A percentile compares a stretch with the other conserved stretches of the same genome.
Conservation (phyloP, 2,888 invertebrate species). For the Folsomia candida region DNA sequence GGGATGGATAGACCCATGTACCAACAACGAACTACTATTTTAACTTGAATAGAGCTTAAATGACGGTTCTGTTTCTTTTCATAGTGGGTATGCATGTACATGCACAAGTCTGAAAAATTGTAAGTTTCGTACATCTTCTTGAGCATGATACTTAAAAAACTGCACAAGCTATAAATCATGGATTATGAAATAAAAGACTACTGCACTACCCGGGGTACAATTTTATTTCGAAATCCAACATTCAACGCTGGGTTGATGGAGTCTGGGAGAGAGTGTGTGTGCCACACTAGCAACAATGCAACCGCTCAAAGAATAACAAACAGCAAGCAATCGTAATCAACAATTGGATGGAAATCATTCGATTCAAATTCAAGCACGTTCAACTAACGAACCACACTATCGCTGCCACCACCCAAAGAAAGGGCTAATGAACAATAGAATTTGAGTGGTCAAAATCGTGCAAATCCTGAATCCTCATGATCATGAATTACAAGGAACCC, state of each 20-base stretch:
- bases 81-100: too few relatives aligned
- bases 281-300: not conserved
- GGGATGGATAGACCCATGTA: too few relatives aligned
- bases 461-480: not conserved
- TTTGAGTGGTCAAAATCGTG: not conserved
- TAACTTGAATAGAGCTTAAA: too few relatives aligned
- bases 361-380: not conserved
- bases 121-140: too few relatives aligned
- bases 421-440: not conserved
- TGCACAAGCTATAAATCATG: not conserved
- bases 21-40: too few relatives aligned
- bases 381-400: not conserved
- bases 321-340: not conserved
- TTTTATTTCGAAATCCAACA: not conserved
- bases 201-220: not conserved
- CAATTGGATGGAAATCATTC: not conserved
- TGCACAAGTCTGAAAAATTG: too few relatives aligned
- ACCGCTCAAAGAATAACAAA: not conserved
- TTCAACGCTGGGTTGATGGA: not conserved
- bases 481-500: not conserved
- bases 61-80: too few relatives aligned
- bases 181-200: not conserved
- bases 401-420: not conserved
- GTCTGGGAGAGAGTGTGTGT: not conserved
- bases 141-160: too few relatives aligned